Percentiles rank a stretch among this genome's conserved stretches.
These are phyloP conservation scores for Tachyglossus aculeatus DNA, from an alignment of 2,797 vertebrate genomes.

Conservation along the genomic window DNA sequence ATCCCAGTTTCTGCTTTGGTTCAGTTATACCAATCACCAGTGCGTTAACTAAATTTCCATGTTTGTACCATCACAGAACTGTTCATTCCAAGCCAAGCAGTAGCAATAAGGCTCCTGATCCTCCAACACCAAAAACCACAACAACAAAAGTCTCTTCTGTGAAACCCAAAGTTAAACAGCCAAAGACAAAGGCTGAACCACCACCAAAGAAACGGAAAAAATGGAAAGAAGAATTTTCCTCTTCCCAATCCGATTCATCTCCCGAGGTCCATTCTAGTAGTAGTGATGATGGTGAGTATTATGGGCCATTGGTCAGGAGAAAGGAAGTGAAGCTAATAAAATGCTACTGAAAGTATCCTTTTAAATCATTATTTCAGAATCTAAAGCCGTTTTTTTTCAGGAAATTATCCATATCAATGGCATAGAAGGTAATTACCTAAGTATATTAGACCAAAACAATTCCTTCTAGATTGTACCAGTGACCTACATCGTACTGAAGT, in stretches of 20 bases:
- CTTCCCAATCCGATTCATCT: conserved; percentile 86
- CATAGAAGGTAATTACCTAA: too few species aligned
- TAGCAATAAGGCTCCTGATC: conserved; percentile 76
- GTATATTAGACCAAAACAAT: too few species aligned
- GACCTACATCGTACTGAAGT: too few species aligned
- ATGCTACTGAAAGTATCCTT: too few species aligned
- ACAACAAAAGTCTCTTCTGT: conserved; percentile 78
- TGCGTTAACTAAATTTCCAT: conserved; percentile 20
- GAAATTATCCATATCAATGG: too few species aligned
- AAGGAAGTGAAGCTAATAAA: too few species aligned
- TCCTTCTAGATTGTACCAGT: too few species aligned
- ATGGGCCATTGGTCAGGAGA: too few species aligned
- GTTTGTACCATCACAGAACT: conserved; percentile 61
- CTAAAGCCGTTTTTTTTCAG: too few species aligned
- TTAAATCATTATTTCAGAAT: too few species aligned
- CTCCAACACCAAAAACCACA: conserved; percentile 74
- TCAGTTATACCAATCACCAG: conserved; percentile 14
- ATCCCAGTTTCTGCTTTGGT: conserved; percentile 11
- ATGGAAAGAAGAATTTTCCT: conserved; percentile 94
- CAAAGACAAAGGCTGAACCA: conserved; percentile 89
- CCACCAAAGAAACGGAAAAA: conserved; percentile 98
- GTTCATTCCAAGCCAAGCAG: conserved; percentile 68
- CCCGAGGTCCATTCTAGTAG: conserved; percentile 79
- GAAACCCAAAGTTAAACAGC: conserved; percentile 88
- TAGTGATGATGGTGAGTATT: conserved; percentile 84